Evolutionary conservation across 1,140 invertebrate species (phyloP).

Genomic region (Triops cancriformis): DNA sequence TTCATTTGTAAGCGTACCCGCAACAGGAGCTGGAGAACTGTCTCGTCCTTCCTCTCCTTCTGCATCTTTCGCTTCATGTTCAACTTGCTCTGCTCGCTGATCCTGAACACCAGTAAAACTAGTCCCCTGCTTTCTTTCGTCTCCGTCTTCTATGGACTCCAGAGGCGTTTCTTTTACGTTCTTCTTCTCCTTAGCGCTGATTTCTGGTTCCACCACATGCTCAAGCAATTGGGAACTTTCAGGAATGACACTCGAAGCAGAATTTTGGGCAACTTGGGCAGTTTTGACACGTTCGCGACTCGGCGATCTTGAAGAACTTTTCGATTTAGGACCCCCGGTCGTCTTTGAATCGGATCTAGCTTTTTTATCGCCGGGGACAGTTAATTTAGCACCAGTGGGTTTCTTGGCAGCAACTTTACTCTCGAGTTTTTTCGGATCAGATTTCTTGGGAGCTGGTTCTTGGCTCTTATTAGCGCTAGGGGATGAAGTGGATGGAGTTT

Average conservation of each 20-base stretch:
- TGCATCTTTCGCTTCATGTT: not conserved
- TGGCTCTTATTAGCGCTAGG: not conserved
- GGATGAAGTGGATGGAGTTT: not conserved
- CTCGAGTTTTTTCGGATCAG: not conserved
- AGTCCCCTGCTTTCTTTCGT: not conserved
- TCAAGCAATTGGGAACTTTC: not conserved
- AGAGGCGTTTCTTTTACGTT: not conserved
- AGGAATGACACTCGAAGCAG: too few species aligned
- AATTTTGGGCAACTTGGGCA: not conserved
- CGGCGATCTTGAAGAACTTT: not conserved
- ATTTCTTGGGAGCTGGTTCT: not conserved
- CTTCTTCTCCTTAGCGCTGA: not conserved
- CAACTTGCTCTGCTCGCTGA: not conserved
- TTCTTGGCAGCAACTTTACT: not conserved
- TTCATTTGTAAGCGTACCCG: too few species aligned
- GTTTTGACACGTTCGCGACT: not conserved
- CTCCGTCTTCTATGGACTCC: not conserved
- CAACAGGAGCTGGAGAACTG: too few species aligned
- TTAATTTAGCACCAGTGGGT: not conserved
- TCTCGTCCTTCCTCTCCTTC: too few species aligned
- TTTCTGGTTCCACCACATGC: not conserved
- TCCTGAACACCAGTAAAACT: too few species aligned
- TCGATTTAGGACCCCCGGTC: not conserved
- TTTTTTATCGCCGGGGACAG: not conserved
- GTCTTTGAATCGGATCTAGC: not conserved